These are phyloP conservation scores for Gallinago solitaria DNA, from an alignment of 2,797 vertebrate species.

Conservation along the genomic window DNA sequence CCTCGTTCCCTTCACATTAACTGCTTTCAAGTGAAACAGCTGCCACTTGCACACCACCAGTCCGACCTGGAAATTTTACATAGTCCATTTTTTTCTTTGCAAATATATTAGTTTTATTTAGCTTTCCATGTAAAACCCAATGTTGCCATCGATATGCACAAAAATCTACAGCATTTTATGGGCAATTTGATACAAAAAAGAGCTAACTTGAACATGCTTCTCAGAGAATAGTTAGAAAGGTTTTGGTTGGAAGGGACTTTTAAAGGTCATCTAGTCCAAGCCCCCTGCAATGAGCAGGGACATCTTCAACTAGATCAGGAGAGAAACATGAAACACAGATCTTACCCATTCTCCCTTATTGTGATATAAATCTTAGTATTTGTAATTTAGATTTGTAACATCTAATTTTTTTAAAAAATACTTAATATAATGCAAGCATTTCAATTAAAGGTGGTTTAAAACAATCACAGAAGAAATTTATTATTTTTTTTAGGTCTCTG, in stretches of 20 bases:
- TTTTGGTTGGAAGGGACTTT: not conserved
- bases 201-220: not conserved
- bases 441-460: not conserved
- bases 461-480: not conserved
- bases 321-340: not conserved
- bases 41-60: not conserved
- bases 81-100: not conserved
- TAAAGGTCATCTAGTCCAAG: not conserved
- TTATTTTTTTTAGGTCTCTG: not conserved
- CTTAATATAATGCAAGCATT: not conserved
- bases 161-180: not conserved
- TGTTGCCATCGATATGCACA: not conserved
- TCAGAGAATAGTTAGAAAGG: not conserved
- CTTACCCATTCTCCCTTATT: not conserved
- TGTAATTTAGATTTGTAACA: not conserved
- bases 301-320: not conserved
- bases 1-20: not conserved
- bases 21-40: not conserved
- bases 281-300: not conserved
- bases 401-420: rapidly evolving
- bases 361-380: not conserved
- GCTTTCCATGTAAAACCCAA: not conserved
- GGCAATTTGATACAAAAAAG: not conserved
- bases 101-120: not conserved
- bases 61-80: not conserved